Evolutionary conservation across 2,797 vertebrate genomes (phyloP), one percentile per base, ranked within the genome.

Genomic region (Crotalus adamanteus): DNA sequence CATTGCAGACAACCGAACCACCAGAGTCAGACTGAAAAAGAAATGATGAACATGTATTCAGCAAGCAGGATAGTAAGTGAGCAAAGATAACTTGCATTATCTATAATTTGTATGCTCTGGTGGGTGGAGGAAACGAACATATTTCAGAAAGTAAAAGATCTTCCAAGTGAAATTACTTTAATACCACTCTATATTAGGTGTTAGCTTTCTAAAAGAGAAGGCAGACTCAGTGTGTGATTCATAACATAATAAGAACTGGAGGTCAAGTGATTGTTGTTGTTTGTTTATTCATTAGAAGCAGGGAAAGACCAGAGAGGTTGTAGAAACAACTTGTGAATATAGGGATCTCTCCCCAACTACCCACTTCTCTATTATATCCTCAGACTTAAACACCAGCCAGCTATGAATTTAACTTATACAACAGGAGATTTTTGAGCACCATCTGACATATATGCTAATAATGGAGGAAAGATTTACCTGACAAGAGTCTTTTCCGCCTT

Each of bases 1-100:
- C 96, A 0, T 98, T 97, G 94, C 98, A 99, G 93, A 98, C 98
- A 88, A 99, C 96, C 37, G 98, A 98, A 13, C 98, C 98, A 0
- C 98, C 98, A 0, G 98, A 99, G 96, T 99, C 98, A 86, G 97
- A 98, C 98, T 99, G 96, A n/a, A 56, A 59, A 65, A 56, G 13
- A 88, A 61, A 47, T 2, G n/a, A 57, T 20, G 42, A 85, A 16
- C 92, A 20, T 4, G 8, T 51, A n/a, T 56, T 83, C 7, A 57
- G 59, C 11, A 47, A 88, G 26, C 22, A 28, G n/a, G 65, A 86
- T 11, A 42, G 16, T 13, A 25, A 42, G 37, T 28, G 89, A 86
- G 11, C 6, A 12, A 53, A 51, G 51, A 55, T 69, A 22, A n/a
- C 13, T 22, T 86, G 31, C 25, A 42, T 86, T 20, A 22, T 42